phyloP scores from a whole-genome alignment of 2,113 vertebrate species.

The Herpailurus yagouaroundi region DNA sequence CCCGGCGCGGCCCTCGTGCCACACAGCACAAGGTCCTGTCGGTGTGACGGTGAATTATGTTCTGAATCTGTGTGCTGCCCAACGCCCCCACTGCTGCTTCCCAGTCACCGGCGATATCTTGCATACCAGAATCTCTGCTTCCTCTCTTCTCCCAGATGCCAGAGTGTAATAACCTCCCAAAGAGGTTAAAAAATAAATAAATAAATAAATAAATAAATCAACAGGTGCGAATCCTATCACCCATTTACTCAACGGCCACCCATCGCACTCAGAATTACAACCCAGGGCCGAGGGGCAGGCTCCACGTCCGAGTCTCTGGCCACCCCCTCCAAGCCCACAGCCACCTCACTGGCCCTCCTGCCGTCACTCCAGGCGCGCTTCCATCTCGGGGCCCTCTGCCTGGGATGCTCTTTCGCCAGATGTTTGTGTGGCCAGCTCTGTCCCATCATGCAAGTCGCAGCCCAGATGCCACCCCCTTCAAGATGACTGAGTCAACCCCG shows the following conservation, averaged over 20 bases:
- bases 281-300: too few relatives aligned
- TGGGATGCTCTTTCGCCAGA: background rate
- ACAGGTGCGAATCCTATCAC: background rate
- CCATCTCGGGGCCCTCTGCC: background rate
- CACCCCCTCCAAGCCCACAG: background rate
- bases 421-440: too few relatives aligned
- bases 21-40: background rate
- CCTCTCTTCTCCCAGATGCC: background rate
- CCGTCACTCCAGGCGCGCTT: background rate
- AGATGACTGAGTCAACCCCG: background rate
- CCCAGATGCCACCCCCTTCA: background rate
- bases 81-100: background rate
- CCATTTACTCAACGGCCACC: background rate
- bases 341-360: background rate
- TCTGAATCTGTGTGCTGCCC: background rate
- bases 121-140: background rate
- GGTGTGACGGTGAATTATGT: background rate
- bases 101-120: background rate
- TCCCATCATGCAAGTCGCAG: background rate
- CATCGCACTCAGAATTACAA: background rate
- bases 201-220: background rate
- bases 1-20: background rate
- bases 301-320: background rate
- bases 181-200: background rate
- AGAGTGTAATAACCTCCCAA: background rate